These are phyloP conservation scores for Euclidia mi DNA, from an alignment of 2,888 invertebrate species.

Conservation along the genomic window DNA sequence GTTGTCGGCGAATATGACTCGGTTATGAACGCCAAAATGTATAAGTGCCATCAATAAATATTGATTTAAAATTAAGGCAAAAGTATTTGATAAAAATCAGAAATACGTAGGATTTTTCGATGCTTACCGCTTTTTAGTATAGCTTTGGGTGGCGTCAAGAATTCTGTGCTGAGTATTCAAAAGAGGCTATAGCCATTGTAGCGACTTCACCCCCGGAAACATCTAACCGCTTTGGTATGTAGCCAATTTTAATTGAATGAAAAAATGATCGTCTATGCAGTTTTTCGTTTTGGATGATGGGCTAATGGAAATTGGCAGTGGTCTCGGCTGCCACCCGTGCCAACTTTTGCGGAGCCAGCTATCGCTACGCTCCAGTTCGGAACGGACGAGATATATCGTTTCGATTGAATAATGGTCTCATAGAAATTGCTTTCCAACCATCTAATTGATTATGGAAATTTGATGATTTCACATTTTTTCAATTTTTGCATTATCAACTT, in stretches of 20 bases:
- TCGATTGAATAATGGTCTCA: slow-evolving; percentile 88
- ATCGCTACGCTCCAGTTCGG: slow-evolving; percentile 86
- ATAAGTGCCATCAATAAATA: slow-evolving; percentile 44
- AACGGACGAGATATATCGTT: slow-evolving; percentile 85
- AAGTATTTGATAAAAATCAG: slow-evolving; percentile 1
- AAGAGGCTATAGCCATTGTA: slow-evolving; percentile 7
- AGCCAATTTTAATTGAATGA: slow-evolving; percentile 90
- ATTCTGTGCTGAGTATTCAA: neutral
- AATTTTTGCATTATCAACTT: slow-evolving; percentile 11
- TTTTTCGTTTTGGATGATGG: slow-evolving; percentile 90
- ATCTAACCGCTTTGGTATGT: slow-evolving; percentile 78
- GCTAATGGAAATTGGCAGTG: slow-evolving; percentile 90
- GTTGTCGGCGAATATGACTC: slow-evolving; percentile 77
- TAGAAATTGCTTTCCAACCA: slow-evolving; percentile 78
- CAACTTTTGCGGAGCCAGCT: slow-evolving; percentile 89
- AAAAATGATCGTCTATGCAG: slow-evolving; percentile 89
- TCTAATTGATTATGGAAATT: slow-evolving; percentile 76
- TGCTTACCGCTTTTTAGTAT: neutral
- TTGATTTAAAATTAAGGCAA: slow-evolving; percentile 12
- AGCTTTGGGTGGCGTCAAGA: neutral
- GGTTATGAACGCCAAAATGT: slow-evolving; percentile 73
- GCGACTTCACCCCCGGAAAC: slow-evolving; percentile 55
- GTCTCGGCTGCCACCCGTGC: slow-evolving; percentile 84
- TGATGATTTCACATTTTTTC: slow-evolving; percentile 38
- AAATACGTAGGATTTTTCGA: too few species aligned